Evolutionary conservation across 1,140 invertebrate genomes (phyloP), one percentile per base, ranked within the genome.

Genomic region (Heliconius nattereri): DNA sequence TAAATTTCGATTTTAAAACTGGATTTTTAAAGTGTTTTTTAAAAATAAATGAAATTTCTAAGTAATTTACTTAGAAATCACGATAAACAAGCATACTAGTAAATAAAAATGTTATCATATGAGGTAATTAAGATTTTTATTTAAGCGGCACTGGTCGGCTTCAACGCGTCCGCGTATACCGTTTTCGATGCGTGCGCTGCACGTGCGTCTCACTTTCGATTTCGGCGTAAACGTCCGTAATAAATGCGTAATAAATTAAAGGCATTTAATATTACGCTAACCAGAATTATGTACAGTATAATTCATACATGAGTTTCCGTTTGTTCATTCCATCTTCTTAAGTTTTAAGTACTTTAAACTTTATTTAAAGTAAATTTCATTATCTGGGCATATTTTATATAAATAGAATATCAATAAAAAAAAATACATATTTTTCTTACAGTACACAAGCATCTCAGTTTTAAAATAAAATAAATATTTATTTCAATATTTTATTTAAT

Each of bases 161-260:
- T 72, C 11, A 26, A n/a, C 45, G 23, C 45, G 45, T 80, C 78
- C 73, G 73, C 52, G 52, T 75, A 45, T 72, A 79, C 66, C 29
- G 71, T n/a, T 77, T 52, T 77, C 57, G 20, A 73, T 26, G 29
- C 19, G 66, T 73, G 73, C 40, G 13, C 13, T 45, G 40, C 60
- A 74, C 32, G 73, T 74, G 66, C 73, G 74, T 57, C 49, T 71
- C 66, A 80, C 78, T 80, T 80, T 80, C 78, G 66, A 32, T 80
- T 80, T 80, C 78, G 60, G 52, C 74, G 66, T 45, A 57, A 76
- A 76, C 71, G 70, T 76, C 74, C 78, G 74, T 45, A 60, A 72
- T 66, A 66, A 66, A 76, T 26, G 11, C 60, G 60, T 35, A 71
- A 71, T 71, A 71, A 71, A 71, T 71, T 66, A 66, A 16, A 66